These are phyloP conservation scores for Aleadryas rufinucha DNA, from an alignment of 2,113 vertebrate genomes.

Conservation along the genomic window DNA sequence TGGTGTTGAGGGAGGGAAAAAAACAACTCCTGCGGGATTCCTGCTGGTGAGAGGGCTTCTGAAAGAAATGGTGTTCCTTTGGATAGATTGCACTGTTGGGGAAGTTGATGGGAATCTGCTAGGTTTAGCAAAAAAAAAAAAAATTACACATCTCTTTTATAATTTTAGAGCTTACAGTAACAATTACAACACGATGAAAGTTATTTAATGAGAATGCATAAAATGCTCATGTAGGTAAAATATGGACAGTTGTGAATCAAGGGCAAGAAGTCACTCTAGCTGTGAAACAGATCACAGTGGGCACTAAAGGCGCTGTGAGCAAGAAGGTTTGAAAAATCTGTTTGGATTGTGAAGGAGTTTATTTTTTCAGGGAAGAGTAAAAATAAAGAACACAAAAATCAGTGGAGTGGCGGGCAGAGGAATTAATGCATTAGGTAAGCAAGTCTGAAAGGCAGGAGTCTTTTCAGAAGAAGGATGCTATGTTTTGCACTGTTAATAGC, in stretches of 20 bases:
- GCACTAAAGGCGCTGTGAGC: neutral
- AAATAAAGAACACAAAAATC: neutral
- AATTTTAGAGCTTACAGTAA: neutral
- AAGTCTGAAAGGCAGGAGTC: neutral
- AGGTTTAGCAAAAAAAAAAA: neutral
- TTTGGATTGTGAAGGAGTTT: neutral
- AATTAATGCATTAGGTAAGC: neutral
- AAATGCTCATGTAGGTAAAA: neutral
- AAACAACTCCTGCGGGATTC: neutral
- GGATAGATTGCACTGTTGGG: neutral
- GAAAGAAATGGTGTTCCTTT: neutral
- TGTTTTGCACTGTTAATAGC: neutral
- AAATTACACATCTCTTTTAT: neutral
- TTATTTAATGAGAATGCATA: neutral
- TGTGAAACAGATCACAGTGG: neutral
- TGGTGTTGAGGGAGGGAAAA: neutral
- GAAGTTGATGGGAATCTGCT: neutral
- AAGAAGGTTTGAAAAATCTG: neutral
- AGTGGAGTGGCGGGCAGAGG: fast-evolving
- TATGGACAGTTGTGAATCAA: neutral
- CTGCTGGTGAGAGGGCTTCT: neutral
- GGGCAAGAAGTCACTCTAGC: neutral
- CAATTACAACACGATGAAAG: neutral
- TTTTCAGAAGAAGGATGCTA: neutral
- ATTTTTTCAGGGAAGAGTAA: neutral